phyloP scores from a whole-genome alignment of 2,888 invertebrate genomes.

The Ypsolopha scabrella region DNA sequence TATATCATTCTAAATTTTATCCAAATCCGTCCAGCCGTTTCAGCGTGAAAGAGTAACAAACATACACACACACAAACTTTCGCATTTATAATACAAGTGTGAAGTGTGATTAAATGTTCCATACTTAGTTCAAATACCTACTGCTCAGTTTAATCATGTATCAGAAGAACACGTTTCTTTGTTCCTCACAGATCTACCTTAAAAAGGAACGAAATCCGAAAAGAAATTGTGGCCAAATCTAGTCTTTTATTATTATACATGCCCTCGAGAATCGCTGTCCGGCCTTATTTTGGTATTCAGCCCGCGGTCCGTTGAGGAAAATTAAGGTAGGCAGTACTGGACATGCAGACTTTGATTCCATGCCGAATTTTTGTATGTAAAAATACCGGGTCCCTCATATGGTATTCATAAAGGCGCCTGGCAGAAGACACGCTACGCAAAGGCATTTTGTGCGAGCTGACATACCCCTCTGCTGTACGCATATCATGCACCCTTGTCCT shows the following conservation, averaged over 20 bases:
- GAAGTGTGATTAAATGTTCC: too few species aligned
- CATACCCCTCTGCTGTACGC: constrained; percentile 11
- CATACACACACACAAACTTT: too few species aligned
- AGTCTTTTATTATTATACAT: constrained; percentile 17
- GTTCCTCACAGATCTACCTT: background rate
- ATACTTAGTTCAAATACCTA: too few species aligned
- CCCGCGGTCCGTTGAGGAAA: constrained; percentile 39
- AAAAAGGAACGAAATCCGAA: background rate
- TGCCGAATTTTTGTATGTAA: constrained; percentile 51
- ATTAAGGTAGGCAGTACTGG: constrained; percentile 56
- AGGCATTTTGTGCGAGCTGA: constrained; percentile 27
- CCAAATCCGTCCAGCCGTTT: too few species aligned
- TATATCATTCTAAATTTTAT: too few species aligned
- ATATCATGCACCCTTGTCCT: background rate
- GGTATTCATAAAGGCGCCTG: constrained; percentile 47
- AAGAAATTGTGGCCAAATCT: constrained; percentile 40
- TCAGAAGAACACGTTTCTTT: constrained; percentile 17
- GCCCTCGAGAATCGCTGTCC: constrained; percentile 37
- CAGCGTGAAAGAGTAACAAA: too few species aligned
- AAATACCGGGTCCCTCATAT: constrained; percentile 44
- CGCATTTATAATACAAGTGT: too few species aligned
- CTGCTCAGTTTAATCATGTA: constrained; percentile 17
- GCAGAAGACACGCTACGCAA: constrained; percentile 31
- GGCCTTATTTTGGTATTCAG: constrained; percentile 51
- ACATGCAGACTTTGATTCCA: constrained; percentile 59